Evolutionary conservation across 1,140 invertebrate species (phyloP).

Genomic region (Lethrus apterus): DNA sequence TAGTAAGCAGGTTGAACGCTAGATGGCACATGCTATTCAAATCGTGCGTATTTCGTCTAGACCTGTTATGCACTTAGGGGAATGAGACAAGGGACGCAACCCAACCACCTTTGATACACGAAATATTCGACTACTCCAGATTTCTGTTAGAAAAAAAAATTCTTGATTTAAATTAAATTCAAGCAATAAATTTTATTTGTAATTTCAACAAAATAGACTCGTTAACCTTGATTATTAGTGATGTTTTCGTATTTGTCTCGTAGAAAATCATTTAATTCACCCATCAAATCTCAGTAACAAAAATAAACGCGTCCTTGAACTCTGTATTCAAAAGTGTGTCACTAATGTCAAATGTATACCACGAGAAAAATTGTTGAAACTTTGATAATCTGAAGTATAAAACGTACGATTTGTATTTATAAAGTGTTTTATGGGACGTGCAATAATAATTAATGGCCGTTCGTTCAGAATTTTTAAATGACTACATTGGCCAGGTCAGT

Average conservation of each 20-base stretch:
- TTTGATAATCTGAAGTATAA: conserved; percentile 15
- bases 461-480: conserved; percentile 35
- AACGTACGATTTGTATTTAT: conserved; percentile 19
- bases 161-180: too few relatives aligned
- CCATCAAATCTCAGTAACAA: too few relatives aligned
- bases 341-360: conserved; percentile 10
- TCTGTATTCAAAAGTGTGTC: conserved; percentile 1
- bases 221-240: too few relatives aligned
- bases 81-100: background rate
- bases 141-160: too few relatives aligned
- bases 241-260: too few relatives aligned
- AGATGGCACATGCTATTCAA: conserved; percentile 16
- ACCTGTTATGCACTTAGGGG: conserved; percentile 1
- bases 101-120: conserved; percentile 3
- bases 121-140: conserved; percentile 2
- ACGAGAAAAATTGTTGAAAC: background rate
- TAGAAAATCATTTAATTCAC: too few relatives aligned
- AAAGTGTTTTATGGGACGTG: conserved; percentile 24
- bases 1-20: conserved; percentile 5
- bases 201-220: too few relatives aligned
- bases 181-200: too few relatives aligned
- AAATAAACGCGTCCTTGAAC: too few relatives aligned
- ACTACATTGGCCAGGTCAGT: conserved; percentile 39
- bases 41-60: conserved; percentile 11
- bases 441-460: conserved; percentile 35